Percentiles rank a stretch among this genome's conserved stretches.
Conservation (phyloP, 1,140 invertebrate genomes). For the Drosophila truncata region DNA sequence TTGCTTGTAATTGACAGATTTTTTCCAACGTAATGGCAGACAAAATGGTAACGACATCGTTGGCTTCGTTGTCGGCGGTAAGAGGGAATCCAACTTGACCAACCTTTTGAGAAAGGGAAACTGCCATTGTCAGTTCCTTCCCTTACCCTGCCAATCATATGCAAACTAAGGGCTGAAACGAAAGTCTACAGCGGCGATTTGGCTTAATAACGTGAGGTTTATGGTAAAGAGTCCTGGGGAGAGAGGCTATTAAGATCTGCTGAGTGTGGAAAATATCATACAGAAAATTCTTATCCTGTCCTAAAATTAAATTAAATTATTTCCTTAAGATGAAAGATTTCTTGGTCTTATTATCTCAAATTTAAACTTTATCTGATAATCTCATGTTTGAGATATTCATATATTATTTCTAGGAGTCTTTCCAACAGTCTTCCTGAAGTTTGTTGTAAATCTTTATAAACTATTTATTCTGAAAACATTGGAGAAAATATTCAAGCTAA, state of each 20-base stretch:
- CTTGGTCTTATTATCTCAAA: not conserved
- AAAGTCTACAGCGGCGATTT: constrained; percentile 4
- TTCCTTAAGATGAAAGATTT: not conserved
- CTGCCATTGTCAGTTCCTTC: constrained; percentile 5
- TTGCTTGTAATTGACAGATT: constrained; percentile 77
- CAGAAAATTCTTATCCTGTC: not conserved
- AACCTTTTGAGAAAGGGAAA: constrained; percentile 22
- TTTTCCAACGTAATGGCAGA: constrained; percentile 69
- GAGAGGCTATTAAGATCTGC: not conserved
- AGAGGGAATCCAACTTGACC: constrained; percentile 29
- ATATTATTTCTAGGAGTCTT: not conserved
- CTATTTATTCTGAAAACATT: not conserved
- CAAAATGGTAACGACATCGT: constrained; percentile 68
- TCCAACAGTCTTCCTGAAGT: not conserved
- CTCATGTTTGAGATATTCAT: not conserved
- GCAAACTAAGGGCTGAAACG: constrained; percentile 27
- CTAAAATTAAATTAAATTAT: not conserved
- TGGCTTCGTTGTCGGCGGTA: constrained; percentile 38
- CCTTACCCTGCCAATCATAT: constrained; percentile 38
- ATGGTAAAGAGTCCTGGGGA: not conserved
- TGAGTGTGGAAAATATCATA: not conserved
- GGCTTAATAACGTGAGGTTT: constrained; percentile 4
- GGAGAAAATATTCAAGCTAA: not conserved
- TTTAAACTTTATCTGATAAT: not conserved
- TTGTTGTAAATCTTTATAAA: no score